Base-by-base conservation (phyloP, 2,888 invertebrate species). In the Aleiodes alternator region DNA sequence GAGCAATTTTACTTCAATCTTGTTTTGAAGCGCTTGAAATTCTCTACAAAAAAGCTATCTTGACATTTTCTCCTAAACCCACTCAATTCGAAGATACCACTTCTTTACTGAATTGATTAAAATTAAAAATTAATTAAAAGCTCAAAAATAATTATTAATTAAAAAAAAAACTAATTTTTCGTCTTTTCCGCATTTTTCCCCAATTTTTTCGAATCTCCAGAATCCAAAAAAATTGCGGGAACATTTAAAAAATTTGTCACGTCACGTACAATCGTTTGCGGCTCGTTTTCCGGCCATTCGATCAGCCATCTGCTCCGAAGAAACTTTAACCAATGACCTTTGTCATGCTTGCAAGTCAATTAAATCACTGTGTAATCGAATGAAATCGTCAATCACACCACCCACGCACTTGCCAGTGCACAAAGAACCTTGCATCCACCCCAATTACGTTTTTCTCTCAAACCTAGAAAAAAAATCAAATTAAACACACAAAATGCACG, bases 201-300 rank as follows among this genome's bases (percentile, higher is more conserved):
- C 7, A 0, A n/a, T 55, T 55, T 55, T 55, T 5, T 7, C 8
- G n/a, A 4, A 4, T 56, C 16, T 23, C 16, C 1, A 29, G 4
- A 16, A 6, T 6, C 7, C 56, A 6, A 11, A 8, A 16, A 8
- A 23, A 23, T 56, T 29, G 56, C 23, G 23, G 23, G 56, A 14
- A 55, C 12, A 56, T 56, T 29, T 7, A 14, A 23, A 23, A 68
- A 74, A 75, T 78, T 77, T 74, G 73, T 72, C 78, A 69, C 80
- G 79, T 84, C 83, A 80, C 59, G 74, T 29, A 51, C 50, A 38
- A 78, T 80, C 79, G 80, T 81, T 80, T 11, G 80, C 79, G 77
- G 66, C 31, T 64, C 50, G 59, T 59, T 59, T 72, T 38, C 61
- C 16, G 74, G 51, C 73, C 55, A 64, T 77, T 72, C 64, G 59